Evolutionary conservation across 2,888 invertebrate genomes (phyloP).

Genomic region (Troides helena): DNA sequence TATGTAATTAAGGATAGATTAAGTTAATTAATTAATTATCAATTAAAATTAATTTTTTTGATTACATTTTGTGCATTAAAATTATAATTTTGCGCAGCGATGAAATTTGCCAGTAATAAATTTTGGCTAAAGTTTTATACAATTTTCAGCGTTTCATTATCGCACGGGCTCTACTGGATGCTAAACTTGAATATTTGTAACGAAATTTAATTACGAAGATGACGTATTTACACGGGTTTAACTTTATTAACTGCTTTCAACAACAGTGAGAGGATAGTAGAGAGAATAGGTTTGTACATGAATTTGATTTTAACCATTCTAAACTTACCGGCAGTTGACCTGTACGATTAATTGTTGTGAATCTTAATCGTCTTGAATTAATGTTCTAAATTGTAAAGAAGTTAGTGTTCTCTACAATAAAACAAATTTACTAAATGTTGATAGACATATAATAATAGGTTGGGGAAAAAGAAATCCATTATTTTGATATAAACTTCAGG

Average conservation of each 20-base stretch:
- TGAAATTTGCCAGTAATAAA: conserved; percentile 14
- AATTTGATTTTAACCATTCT: neutral
- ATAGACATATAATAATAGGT: neutral
- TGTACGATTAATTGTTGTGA: neutral
- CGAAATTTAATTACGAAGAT: conserved; percentile 22
- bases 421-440: neutral
- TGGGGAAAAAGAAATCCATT: too few relatives aligned
- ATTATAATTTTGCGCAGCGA: conserved; percentile 4
- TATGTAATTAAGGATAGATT: neutral
- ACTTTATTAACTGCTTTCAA: conserved; percentile 17
- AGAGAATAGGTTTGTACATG: conserved; percentile 6
- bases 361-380: neutral
- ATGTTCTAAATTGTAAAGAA: too few relatives aligned
- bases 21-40: neutral
- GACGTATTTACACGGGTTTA: conserved; percentile 18
- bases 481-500: too few relatives aligned
- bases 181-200: conserved; percentile 12
- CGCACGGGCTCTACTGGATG: conserved; percentile 14
- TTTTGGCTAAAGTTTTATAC: conserved; percentile 17
- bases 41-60: neutral
- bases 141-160: conserved; percentile 21
- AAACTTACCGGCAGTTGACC: neutral
- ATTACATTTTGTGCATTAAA: neutral
- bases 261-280: neutral
- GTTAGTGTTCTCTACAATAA: neutral